Conservation (phyloP, 2,113 vertebrate species). For the Oncorhynchus tshawytscha region DNA sequence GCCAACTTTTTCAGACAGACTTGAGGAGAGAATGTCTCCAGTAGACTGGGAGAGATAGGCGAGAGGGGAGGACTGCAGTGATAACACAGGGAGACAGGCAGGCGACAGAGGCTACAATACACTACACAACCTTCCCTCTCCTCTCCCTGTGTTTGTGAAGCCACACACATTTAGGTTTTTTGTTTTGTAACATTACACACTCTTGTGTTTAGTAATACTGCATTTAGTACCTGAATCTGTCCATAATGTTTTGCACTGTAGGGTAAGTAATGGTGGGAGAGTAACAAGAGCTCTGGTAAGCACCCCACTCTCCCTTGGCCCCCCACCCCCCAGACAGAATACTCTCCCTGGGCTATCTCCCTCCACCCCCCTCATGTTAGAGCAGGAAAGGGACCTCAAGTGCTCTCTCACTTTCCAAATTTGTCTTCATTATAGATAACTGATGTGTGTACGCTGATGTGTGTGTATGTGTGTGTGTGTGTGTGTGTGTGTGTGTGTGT, state of each 20-base stretch:
- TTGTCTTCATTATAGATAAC: slow-evolving; percentile 59
- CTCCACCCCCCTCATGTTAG: slow-evolving; percentile 14
- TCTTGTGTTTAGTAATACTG: too few relatives aligned
- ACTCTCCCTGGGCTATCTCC: slow-evolving; percentile 10
- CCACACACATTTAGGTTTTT: not conserved
- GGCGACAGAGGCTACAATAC: slow-evolving; percentile 25
- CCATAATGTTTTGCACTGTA: not conserved
- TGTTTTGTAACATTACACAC: not conserved
- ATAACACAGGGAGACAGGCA: slow-evolving; percentile 57
- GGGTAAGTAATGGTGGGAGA: not conserved
- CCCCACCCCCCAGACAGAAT: not conserved
- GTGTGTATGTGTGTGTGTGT: slow-evolving; percentile 2
- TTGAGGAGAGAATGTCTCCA: slow-evolving; percentile 7
- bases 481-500: too few relatives aligned
- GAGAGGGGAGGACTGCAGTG: slow-evolving; percentile 33
- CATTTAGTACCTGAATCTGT: not conserved
- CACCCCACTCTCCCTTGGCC: not conserved
- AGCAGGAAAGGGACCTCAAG: slow-evolving; percentile 17
- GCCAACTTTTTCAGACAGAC: not conserved
- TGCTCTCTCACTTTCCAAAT: slow-evolving; percentile 42
- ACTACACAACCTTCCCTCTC: not conserved
- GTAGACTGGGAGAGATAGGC: slow-evolving; percentile 7
- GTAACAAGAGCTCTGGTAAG: not conserved
- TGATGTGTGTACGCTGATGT: slow-evolving; percentile 27
- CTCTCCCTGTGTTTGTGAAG: not conserved